These are phyloP conservation scores for Linyphia triangularis DNA, from an alignment of 2,888 invertebrate species.

Conservation along the genomic window DNA sequence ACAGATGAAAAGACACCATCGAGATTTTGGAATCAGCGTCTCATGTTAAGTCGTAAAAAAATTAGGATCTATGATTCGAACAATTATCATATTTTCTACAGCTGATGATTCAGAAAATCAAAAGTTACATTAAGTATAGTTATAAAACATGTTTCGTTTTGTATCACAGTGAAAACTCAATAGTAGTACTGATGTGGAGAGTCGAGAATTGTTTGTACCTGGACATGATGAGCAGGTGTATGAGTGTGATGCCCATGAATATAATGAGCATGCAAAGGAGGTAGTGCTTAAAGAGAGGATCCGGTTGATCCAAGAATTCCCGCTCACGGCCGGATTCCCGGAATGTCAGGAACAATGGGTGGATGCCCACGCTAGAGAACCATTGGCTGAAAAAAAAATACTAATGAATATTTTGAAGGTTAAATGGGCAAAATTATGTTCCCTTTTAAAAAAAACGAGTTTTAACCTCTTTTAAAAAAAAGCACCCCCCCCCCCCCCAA, in stretches of 20 bases:
- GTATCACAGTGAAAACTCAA: too few species aligned
- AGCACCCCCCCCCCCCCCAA: too few species aligned
- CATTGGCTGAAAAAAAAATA: constrained; percentile 77
- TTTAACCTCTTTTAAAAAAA: background rate
- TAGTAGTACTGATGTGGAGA: background rate
- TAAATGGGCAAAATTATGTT: background rate
- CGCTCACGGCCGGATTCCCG: constrained; percentile 84
- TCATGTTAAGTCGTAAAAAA: too few species aligned
- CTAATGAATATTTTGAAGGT: too few species aligned
- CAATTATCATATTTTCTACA: too few species aligned
- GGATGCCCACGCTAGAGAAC: constrained; percentile 80
- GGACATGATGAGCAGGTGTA: constrained; percentile 84
- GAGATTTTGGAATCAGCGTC: too few species aligned
- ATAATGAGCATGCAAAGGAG: constrained; percentile 84
- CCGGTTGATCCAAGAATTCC: constrained; percentile 87
- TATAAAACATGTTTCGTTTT: too few species aligned
- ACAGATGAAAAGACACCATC: too few species aligned
- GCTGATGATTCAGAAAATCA: too few species aligned
- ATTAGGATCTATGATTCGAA: too few species aligned
- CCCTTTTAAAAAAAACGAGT: background rate
- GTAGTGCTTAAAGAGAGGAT: constrained; percentile 92
- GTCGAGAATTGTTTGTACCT: constrained; percentile 79
- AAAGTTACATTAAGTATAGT: too few species aligned
- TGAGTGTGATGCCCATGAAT: constrained; percentile 82
- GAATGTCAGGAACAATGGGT: constrained; percentile 84